These are phyloP conservation scores for Poecilia gillii DNA, from an alignment of 2,797 vertebrate genomes.

Conservation along the genomic window DNA sequence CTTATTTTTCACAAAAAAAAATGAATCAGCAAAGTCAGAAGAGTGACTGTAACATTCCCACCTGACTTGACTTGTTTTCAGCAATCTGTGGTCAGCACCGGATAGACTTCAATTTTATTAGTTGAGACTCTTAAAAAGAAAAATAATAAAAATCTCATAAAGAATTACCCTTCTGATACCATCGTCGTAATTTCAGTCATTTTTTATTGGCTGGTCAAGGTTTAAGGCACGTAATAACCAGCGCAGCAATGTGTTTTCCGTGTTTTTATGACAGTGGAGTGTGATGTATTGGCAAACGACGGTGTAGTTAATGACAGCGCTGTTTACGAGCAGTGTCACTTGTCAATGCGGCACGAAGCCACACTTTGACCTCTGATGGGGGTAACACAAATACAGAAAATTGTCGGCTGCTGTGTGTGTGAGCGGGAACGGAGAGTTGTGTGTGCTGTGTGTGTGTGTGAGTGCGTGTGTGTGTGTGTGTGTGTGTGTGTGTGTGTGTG, in stretches of 20 bases:
- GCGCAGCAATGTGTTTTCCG: conserved; percentile 62
- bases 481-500: conserved; percentile 9
- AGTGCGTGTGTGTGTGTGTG: conserved; percentile 21
- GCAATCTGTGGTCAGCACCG: conserved; percentile 22
- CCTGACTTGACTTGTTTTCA: conserved; percentile 14
- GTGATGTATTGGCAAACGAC: conserved; percentile 74
- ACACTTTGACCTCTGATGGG: conserved; percentile 66
- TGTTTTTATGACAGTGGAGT: conserved; percentile 73
- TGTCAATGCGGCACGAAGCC: conserved; percentile 54
- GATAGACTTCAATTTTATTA: conserved; percentile 73
- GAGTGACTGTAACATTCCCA: conserved; percentile 13
- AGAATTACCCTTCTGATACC: conserved; percentile 70
- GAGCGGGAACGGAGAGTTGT: neutral
- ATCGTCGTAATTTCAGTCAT: conserved; percentile 71
- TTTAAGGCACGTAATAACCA: conserved; percentile 75
- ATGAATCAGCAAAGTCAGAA: conserved; percentile 6
- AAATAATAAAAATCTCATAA: conserved; percentile 64
- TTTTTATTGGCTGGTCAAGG: conserved; percentile 81
- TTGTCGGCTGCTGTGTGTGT: conserved; percentile 1
- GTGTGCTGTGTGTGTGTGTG: conserved; percentile 28
- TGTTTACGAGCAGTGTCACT: conserved; percentile 74
- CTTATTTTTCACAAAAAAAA: neutral
- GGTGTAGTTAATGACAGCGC: conserved; percentile 77
- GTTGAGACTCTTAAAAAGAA: conserved; percentile 35
- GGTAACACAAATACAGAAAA: conserved; percentile 39